A percentile compares a stretch with the other conserved stretches of the same genome.
phyloP scores from a whole-genome alignment of 1,140 invertebrate genomes.

The Drosophila simulans region DNA sequence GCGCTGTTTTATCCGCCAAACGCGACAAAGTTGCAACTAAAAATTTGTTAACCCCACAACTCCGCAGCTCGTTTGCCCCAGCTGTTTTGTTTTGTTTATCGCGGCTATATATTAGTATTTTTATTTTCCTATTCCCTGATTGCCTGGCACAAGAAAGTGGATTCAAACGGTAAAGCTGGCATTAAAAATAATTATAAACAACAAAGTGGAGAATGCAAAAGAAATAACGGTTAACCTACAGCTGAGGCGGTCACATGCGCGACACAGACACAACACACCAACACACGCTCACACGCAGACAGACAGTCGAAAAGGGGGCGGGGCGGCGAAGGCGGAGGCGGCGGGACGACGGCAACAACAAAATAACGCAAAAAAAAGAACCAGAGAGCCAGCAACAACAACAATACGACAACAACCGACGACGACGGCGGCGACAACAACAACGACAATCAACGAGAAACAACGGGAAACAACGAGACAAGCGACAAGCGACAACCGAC shows the following conservation, averaged over 20 bases:
- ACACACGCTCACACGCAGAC: conserved; percentile 36
- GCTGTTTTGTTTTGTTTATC: conserved; percentile 28
- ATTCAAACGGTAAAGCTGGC: background rate
- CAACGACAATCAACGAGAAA: conserved; percentile 5
- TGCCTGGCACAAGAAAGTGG: background rate
- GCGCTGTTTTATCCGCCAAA: conserved; percentile 7
- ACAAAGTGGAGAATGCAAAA: conserved; percentile 14
- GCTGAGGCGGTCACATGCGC: conserved; percentile 61
- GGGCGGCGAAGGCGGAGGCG: conserved; percentile 13
- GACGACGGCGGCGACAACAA: background rate
- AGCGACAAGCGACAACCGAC: conserved; percentile 9
- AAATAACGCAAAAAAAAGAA: conserved; percentile 25
- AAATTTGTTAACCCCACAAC: conserved; percentile 14
- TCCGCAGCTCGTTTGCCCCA: conserved; percentile 24
- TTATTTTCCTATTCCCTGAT: background rate
- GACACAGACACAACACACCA: conserved; percentile 42
- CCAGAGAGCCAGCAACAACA: conserved; percentile 14
- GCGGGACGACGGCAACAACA: conserved; percentile 29
- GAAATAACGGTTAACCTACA: conserved; percentile 39
- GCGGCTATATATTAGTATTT: background rate
- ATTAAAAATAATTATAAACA: conserved; percentile 13
- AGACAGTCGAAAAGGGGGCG: conserved; percentile 18
- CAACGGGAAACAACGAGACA: background rate
- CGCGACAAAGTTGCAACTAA: conserved; percentile 25
- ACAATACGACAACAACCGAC: conserved; percentile 16